Conservation (phyloP, 2,797 vertebrate genomes). For the Hemibagrus guttatus region DNA sequence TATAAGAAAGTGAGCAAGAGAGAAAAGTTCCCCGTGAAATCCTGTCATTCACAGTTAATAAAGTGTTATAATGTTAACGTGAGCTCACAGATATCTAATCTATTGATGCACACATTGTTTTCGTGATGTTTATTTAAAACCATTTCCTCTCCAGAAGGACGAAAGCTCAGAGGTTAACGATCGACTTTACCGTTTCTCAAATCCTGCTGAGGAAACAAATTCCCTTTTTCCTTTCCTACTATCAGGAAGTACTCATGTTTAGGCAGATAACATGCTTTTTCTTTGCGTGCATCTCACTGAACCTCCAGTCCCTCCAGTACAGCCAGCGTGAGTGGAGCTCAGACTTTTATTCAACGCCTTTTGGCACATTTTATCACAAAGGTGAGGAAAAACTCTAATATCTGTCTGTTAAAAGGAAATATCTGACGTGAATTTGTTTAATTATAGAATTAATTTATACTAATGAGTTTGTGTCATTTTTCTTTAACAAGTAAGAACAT, state of each 20-base stretch:
- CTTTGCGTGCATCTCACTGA: not conserved
- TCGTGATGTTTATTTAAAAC: not conserved
- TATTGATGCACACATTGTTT: constrained; percentile 13
- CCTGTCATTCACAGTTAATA: not conserved
- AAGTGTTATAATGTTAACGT: not conserved
- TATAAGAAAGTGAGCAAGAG: not conserved
- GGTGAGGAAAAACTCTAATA: constrained; percentile 2
- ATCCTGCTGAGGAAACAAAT: constrained; percentile 50
- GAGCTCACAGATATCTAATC: not conserved
- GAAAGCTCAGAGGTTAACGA: constrained; percentile 34
- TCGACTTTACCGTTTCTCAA: constrained; percentile 16
- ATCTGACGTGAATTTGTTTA: no score
- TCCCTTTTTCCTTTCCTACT: not conserved
- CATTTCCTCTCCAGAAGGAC: constrained; percentile 32
- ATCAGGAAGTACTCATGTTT: not conserved
- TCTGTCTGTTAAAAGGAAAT: no score
- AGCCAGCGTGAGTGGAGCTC: not conserved
- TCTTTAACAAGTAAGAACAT: not conserved
- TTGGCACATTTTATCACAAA: not conserved
- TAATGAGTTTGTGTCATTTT: not conserved
- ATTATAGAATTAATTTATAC: not conserved
- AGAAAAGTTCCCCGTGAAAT: not conserved
- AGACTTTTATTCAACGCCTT: not conserved
- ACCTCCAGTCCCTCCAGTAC: not conserved
- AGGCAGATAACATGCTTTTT: not conserved